Conservation (phyloP, 2,113 vertebrate species). For the Oriolus oriolus region DNA sequence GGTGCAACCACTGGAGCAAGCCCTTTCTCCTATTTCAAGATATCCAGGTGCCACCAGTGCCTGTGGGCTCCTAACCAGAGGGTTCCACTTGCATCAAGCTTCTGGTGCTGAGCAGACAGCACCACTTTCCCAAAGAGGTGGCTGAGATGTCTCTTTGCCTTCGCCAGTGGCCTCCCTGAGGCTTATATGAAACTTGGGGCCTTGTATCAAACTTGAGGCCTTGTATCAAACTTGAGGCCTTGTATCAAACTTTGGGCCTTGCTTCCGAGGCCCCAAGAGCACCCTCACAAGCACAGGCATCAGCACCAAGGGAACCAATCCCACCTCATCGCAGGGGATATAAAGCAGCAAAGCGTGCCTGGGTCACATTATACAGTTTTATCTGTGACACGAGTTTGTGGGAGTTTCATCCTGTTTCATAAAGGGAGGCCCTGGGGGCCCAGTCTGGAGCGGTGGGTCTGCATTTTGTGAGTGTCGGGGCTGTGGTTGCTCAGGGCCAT, state of each 20-base stretch:
- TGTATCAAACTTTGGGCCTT: not conserved
- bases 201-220: not conserved
- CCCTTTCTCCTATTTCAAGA: not conserved
- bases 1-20: not conserved
- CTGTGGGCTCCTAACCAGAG: not conserved
- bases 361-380: not conserved
- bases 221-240: not conserved
- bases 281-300: rapidly evolving
- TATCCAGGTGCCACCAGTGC: not conserved
- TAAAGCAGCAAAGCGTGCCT: not conserved
- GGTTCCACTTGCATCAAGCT: not conserved
- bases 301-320: not conserved
- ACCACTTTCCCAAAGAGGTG: not conserved
- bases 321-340: not conserved
- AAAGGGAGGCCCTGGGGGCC: not conserved
- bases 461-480: not conserved
- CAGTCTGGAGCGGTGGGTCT: rapidly evolving
- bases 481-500: not conserved
- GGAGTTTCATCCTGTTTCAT: not conserved
- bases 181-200: not conserved
- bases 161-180: not conserved
- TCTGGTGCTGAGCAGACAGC: not conserved
- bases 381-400: not conserved
- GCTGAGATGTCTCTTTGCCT: not conserved
- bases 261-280: not conserved